Evolutionary conservation across 1,140 invertebrate genomes (phyloP).

Genomic region (Gerris buenoi): DNA sequence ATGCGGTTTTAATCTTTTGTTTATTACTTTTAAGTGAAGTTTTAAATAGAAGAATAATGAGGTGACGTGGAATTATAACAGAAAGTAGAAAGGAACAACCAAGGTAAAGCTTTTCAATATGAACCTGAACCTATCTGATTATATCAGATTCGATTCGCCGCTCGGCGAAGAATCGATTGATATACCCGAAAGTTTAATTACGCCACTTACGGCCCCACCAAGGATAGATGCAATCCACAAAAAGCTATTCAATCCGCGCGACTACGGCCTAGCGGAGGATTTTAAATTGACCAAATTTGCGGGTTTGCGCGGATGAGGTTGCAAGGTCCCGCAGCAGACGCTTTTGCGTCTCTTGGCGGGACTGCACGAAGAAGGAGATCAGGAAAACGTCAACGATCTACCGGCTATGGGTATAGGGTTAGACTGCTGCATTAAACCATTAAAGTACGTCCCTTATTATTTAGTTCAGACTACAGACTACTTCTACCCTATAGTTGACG

Average conservation of each 20-base stretch:
- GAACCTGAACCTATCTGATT: no score
- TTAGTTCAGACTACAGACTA: conserved; percentile 97
- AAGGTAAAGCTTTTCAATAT: no score
- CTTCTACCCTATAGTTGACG: conserved; percentile 95
- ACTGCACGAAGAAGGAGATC: conserved; percentile 66
- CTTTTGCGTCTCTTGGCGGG: conserved; percentile 89
- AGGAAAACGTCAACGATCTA: conserved; percentile 27
- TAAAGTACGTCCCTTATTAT: conserved; percentile 80
- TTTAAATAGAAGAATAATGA: no score
- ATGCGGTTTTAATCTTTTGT: no score
- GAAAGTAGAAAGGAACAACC: no score
- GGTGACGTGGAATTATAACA: no score
- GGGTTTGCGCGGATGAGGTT: conserved; percentile 96
- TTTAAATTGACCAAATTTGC: conserved; percentile 94
- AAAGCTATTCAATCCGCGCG: background rate
- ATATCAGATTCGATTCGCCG: no score
- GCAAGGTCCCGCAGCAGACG: conserved; percentile 95
- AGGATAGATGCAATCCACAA: no score
- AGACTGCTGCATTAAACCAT: conserved; percentile 74
- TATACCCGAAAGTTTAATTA: no score
- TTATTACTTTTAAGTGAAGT: no score
- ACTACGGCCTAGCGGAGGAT: conserved; percentile 29
- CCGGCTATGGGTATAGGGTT: conserved; percentile 80
- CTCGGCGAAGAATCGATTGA: no score
- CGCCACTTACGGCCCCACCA: no score